These are phyloP conservation scores for Sus scrofa DNA, from an alignment of 2,113 vertebrate genomes.

Conservation along the genomic window DNA sequence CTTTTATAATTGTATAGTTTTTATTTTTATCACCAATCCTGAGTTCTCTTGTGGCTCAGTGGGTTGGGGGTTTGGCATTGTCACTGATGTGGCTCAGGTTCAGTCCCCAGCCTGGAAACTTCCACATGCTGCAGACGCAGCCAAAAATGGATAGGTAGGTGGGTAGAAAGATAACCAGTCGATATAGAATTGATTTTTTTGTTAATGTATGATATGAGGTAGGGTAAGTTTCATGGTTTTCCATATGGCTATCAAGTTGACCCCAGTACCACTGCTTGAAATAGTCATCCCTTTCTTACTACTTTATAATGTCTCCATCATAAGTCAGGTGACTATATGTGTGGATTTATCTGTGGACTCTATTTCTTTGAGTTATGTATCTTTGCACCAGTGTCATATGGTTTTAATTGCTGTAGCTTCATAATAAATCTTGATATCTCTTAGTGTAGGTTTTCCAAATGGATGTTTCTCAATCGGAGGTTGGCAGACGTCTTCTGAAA, in stretches of 20 bases:
- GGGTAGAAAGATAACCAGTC: conserved; percentile 30
- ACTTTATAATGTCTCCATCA: background rate
- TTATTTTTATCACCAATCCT: too few species aligned
- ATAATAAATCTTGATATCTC: background rate
- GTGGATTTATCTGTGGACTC: background rate
- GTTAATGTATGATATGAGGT: background rate
- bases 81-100: too few species aligned
- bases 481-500: background rate
- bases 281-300: background rate
- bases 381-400: background rate
- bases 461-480: background rate
- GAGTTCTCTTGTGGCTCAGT: too few species aligned
- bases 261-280: background rate
- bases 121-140: too few species aligned
- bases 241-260: background rate
- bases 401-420: conserved; percentile 21
- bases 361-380: background rate
- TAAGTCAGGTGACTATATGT: background rate
- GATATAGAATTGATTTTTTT: background rate
- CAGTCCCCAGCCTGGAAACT: too few species aligned
- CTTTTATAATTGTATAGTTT: background rate
- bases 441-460: background rate
- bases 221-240: background rate
- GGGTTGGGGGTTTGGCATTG: too few species aligned
- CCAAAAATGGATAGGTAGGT: too few species aligned